phyloP scores from a whole-genome alignment of 2,888 invertebrate genomes.

The Arctia plantaginis region DNA sequence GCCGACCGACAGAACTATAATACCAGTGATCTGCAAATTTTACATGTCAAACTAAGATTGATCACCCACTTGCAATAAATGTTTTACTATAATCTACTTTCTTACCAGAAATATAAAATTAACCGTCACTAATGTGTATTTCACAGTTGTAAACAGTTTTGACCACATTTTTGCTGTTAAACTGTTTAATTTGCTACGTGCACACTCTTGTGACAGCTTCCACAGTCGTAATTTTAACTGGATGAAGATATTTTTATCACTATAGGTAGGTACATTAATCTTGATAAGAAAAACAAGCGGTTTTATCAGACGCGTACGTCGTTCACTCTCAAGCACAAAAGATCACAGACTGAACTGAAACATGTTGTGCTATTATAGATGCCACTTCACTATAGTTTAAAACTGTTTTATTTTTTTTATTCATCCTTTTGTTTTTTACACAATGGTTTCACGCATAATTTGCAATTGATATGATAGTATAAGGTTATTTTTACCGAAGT shows the following conservation, averaged over 20 bases:
- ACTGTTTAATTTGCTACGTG: conserved; percentile 44
- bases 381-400: background rate
- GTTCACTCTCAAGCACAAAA: conserved; percentile 37
- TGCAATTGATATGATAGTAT: conserved; percentile 38
- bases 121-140: conserved; percentile 75
- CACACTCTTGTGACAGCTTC: conserved; percentile 61
- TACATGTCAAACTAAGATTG: conserved; percentile 31
- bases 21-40: conserved; percentile 90
- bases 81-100: conserved; percentile 27
- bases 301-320: conserved; percentile 63
- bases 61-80: background rate
- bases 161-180: conserved; percentile 72
- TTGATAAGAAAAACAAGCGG: conserved; percentile 82
- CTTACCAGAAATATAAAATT: conserved; percentile 82
- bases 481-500: conserved; percentile 42
- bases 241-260: conserved; percentile 79
- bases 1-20: conserved; percentile 91
- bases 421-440: conserved; percentile 15
- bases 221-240: conserved; percentile 64
- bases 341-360: conserved; percentile 29
- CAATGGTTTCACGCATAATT: conserved; percentile 41
- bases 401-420: conserved; percentile 1
- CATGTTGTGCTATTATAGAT: conserved; percentile 3
- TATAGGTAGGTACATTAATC: conserved; percentile 68
- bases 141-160: conserved; percentile 81